Base-by-base conservation (phyloP, 2,888 invertebrate species). In the Xestia xanthographa region DNA sequence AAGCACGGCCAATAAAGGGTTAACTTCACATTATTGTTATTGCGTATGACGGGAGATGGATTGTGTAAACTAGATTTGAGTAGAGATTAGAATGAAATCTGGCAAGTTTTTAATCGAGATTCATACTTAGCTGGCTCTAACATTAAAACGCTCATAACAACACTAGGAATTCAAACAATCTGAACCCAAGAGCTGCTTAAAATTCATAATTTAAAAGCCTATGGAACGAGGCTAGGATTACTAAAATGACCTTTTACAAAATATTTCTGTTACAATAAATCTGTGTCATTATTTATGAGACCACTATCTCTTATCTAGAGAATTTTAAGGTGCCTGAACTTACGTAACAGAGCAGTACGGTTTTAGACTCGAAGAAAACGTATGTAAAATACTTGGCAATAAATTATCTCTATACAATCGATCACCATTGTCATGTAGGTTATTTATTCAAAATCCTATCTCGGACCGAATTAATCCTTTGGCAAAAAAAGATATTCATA, bases 1-100 rank as follows among this genome's bases (percentile, higher is more conserved):
- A 92, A 90, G 88, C 87, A 91, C 92, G 91, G 92, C 95, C 94
- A 95, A 95, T 96, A 94, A 96, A 96, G 96, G 96, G 96, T 96
- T 96, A 94, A 94, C 88, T 92, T 89, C 89, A 92, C 91, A 93
- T 92, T 92, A 92, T 93, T 95, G 91, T 93, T 93, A 91, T 90
- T 92, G 92, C 92, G 86, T 91, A 91, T 91, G 90, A 91, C 90
- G 85, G 88, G 89, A 92, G 91, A 90, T 89, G 92, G 92, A 95
- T 94, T 93, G 77, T 34, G 58, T 26, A 41, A 82, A 67, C 75
- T 80, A 82, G 77, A 82, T 79, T 69, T 66, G 38, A 69, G 2
- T 20, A 48, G 53, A 79, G 79, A 79, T 79, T 79, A 82, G 45
- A n/a, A 76, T 76, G 20, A 76, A 82, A 67, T 82, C 77, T 70